Conservation (phyloP, 1,140 invertebrate genomes). For the Trichogramma pretiosum region DNA sequence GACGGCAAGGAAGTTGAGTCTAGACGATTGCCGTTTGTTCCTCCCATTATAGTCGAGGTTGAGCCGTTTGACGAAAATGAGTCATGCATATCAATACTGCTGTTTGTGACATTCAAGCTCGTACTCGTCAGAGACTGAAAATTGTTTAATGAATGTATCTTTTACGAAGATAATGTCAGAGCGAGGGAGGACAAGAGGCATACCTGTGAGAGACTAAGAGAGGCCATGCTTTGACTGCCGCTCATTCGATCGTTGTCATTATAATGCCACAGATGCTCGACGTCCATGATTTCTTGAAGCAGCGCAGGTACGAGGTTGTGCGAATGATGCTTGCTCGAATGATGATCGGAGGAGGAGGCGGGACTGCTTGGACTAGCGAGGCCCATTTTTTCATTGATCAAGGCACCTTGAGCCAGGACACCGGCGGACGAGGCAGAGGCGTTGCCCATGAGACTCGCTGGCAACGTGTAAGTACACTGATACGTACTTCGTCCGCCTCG, state of each 20-base stretch:
- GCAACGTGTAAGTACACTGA: conserved; percentile 82
- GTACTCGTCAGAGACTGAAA: no score
- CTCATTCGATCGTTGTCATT: conserved; percentile 53
- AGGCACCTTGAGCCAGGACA: background rate
- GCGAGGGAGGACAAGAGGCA: no score
- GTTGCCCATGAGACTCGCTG: conserved; percentile 54
- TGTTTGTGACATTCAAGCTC: no score
- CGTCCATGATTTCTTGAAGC: conserved; percentile 83
- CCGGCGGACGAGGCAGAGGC: background rate
- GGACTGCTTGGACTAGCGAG: conserved; percentile 35
- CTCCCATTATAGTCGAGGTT: no score
- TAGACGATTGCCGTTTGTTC: no score
- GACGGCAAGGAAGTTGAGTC: no score
- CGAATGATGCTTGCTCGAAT: conserved; percentile 43
- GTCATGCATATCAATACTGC: no score
- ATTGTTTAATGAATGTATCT: no score
- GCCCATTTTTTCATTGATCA: conserved; percentile 24
- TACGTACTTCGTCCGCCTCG: conserved; percentile 91
- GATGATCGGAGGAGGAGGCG: conserved; percentile 32
- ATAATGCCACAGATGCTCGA: conserved; percentile 88
- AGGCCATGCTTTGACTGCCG: conserved; percentile 19
- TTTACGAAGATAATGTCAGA: no score
- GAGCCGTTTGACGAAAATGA: no score
- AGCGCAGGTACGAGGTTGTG: conserved; percentile 40
- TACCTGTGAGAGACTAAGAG: conserved; percentile 13